A percentile compares a stretch with the other conserved stretches of the same genome.
Conservation (phyloP, 2,797 vertebrate species). For the Myotis planiceps region DNA sequence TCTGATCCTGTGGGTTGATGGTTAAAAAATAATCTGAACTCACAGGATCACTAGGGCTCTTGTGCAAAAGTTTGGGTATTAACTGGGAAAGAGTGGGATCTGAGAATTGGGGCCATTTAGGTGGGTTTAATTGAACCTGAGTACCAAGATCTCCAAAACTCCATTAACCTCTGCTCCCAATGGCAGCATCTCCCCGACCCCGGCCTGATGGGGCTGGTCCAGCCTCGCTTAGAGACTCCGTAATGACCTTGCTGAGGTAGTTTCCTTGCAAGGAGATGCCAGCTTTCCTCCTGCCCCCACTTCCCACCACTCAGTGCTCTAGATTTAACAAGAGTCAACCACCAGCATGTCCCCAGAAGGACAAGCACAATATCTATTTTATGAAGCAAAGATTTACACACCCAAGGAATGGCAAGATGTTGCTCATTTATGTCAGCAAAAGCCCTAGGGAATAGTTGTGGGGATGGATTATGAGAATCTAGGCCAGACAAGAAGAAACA, state of each 20-base stretch:
- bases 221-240: not conserved
- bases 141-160: not conserved
- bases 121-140: not conserved
- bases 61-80: not conserved
- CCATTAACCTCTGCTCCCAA: not conserved
- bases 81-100: not conserved
- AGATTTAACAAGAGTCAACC: not conserved
- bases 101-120: not conserved
- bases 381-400: not conserved
- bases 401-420: not conserved
- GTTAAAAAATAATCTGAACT: not conserved
- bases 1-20: not conserved
- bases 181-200: not conserved
- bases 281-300: not conserved
- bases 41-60: not conserved
- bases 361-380: not conserved
- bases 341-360: not conserved
- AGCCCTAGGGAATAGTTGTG: not conserved
- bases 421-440: not conserved
- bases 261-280: not conserved
- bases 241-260: not conserved
- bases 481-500: not conserved
- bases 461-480: not conserved
- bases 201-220: not conserved
- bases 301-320: not conserved